Evolutionary conservation across 2,113 vertebrate species (phyloP).

Genomic region (Pedionomus torquatus): DNA sequence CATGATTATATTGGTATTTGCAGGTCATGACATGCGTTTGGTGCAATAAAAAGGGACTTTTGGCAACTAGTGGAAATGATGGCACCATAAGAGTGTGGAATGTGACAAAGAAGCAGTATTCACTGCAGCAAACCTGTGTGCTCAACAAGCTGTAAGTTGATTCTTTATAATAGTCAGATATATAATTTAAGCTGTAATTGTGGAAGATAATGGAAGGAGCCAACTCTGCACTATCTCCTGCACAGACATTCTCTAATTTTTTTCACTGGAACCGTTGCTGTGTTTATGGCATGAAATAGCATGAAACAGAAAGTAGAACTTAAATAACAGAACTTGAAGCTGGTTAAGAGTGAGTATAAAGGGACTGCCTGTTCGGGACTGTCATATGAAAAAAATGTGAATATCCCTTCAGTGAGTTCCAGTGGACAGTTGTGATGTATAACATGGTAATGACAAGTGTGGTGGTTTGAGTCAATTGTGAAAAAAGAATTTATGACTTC

Average conservation of each 20-base stretch:
- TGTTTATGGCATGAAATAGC: neutral
- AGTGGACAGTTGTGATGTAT: neutral
- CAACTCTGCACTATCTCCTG: neutral
- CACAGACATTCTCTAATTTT: neutral
- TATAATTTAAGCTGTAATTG: neutral
- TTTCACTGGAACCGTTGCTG: neutral
- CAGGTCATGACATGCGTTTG: constrained; percentile 95
- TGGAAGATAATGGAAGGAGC: neutral
- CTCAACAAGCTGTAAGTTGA: constrained; percentile 90
- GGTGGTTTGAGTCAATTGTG: neutral
- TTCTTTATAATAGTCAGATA: neutral
- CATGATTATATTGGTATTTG: neutral
- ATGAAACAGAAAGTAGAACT: neutral
- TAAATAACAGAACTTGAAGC: neutral
- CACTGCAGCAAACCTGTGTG: constrained; percentile 92
- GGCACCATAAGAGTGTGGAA: constrained; percentile 95
- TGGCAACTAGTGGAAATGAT: constrained; percentile 94
- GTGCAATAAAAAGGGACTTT: constrained; percentile 90
- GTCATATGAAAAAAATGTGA: neutral
- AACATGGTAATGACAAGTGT: neutral
- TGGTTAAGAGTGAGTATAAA: neutral
- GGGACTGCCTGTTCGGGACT: neutral
- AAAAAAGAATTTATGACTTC: neutral
- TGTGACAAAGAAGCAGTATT: constrained; percentile 94
- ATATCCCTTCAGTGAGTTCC: neutral